These are phyloP conservation scores for Amia ocellicauda DNA, from an alignment of 2,113 vertebrate species.

Conservation along the genomic window DNA sequence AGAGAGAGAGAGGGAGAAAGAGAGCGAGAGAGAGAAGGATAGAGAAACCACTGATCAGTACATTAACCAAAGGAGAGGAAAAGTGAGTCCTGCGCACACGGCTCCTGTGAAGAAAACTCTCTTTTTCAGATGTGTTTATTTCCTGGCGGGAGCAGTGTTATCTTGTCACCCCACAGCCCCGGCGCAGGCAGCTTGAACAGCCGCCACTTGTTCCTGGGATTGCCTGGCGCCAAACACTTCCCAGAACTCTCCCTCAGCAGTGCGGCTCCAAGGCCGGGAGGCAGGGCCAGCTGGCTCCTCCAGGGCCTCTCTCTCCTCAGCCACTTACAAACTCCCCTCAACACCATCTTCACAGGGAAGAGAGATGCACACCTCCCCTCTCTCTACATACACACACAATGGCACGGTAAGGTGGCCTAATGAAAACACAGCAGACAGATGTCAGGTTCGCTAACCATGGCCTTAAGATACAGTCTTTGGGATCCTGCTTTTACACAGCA, in stretches of 20 bases:
- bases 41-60: not conserved
- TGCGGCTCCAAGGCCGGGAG: not conserved
- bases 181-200: not conserved
- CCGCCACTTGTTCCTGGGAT: not conserved
- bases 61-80: not conserved
- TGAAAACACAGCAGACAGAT: no score
- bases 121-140: not conserved
- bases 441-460: conserved; percentile 21
- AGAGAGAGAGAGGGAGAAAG: conserved; percentile 18
- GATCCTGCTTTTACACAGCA: no score
- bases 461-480: no score
- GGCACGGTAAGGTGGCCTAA: not conserved
- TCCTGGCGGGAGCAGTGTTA: not conserved
- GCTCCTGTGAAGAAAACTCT: not conserved
- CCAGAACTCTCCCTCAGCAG: not conserved
- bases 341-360: no score
- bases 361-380: no score
- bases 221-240: not conserved
- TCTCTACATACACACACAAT: not conserved
- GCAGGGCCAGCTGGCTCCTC: not conserved
- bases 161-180: conserved; percentile 6
- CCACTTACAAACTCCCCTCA: no score
- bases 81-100: no score
- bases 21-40: conserved; percentile 24
- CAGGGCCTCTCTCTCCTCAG: no score